Percentiles rank a stretch among this genome's conserved stretches.
Evolutionary conservation across 2,113 vertebrate species (phyloP).

Genomic region (Dicentrarchus labrax): DNA sequence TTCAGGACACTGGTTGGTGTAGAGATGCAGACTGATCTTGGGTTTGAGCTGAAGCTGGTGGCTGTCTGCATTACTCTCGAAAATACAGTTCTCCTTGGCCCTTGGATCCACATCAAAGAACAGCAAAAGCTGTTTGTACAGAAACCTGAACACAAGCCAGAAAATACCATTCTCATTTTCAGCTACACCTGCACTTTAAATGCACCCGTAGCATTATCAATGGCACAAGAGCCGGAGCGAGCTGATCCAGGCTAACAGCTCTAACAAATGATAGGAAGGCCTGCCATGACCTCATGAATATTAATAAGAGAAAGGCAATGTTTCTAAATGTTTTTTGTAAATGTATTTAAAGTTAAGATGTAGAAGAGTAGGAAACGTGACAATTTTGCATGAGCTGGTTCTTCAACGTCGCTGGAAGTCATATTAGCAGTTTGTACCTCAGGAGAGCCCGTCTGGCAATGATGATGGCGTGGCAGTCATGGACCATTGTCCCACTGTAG

Average conservation of each 20-base stretch:
- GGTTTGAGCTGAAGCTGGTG: slow-evolving; percentile 87
- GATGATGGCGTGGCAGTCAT: slow-evolving; percentile 88
- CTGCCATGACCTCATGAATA: neutral
- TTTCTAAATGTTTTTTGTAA: no score
- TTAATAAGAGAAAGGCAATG: neutral
- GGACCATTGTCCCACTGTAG: slow-evolving; percentile 85
- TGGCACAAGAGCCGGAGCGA: neutral
- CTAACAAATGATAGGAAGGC: neutral
- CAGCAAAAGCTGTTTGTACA: slow-evolving; percentile 90
- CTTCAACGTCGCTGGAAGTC: no score
- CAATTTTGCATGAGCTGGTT: neutral
- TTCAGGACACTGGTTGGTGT: slow-evolving; percentile 85
- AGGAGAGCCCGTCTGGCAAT: slow-evolving; percentile 87
- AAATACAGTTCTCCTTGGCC: slow-evolving; percentile 83
- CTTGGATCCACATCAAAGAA: slow-evolving; percentile 80
- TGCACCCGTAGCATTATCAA: slow-evolving; percentile 9
- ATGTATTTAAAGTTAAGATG: neutral
- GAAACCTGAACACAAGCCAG: slow-evolving; percentile 82
- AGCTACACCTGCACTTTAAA: slow-evolving; percentile 15
- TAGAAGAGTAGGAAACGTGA: neutral
- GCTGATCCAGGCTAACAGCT: neutral
- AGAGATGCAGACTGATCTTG: slow-evolving; percentile 88
- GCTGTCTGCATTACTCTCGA: slow-evolving; percentile 75
- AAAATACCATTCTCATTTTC: slow-evolving; percentile 11
- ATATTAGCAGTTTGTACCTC: slow-evolving; percentile 80